Conservation (phyloP, 2,888 invertebrate species). For the Helicoverpa assulta region DNA sequence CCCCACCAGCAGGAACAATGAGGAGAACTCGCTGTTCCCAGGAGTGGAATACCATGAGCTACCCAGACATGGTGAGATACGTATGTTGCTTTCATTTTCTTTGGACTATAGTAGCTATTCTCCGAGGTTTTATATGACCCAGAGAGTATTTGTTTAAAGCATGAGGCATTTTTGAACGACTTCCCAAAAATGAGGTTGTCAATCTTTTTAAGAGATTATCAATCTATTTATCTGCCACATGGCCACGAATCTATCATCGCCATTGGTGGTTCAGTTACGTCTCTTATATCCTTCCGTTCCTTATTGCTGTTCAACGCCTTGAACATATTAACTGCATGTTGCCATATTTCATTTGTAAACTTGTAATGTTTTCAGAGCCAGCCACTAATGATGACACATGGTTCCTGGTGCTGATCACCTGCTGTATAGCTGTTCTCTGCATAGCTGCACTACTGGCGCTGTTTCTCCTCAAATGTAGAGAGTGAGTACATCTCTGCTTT, state of each 20-base stretch:
- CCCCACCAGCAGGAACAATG: conserved; percentile 88
- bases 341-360: background rate
- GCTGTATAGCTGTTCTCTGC: conserved; percentile 94
- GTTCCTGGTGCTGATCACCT: conserved; percentile 94
- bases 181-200: too few relatives aligned
- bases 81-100: conserved; percentile 38
- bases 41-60: conserved; percentile 95
- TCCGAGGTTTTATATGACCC: background rate
- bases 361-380: conserved; percentile 74
- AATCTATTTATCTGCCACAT: too few relatives aligned
- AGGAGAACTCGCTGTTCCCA: conserved; percentile 87
- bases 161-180: too few relatives aligned
- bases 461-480: conserved; percentile 95
- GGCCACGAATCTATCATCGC: too few relatives aligned
- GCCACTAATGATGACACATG: conserved; percentile 94
- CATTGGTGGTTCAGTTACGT: too few relatives aligned
- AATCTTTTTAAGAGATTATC: too few relatives aligned
- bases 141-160: too few relatives aligned
- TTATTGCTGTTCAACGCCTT: too few relatives aligned
- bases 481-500: conserved; percentile 90
- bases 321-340: too few relatives aligned
- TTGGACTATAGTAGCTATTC: background rate
- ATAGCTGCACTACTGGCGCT: conserved; percentile 94
- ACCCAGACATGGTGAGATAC: conserved; percentile 92
- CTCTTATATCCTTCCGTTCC: too few relatives aligned